phyloP scores from a whole-genome alignment of 37 sponge, comb jelly and placozoan species.

The Lycopodina hypogea region DNA sequence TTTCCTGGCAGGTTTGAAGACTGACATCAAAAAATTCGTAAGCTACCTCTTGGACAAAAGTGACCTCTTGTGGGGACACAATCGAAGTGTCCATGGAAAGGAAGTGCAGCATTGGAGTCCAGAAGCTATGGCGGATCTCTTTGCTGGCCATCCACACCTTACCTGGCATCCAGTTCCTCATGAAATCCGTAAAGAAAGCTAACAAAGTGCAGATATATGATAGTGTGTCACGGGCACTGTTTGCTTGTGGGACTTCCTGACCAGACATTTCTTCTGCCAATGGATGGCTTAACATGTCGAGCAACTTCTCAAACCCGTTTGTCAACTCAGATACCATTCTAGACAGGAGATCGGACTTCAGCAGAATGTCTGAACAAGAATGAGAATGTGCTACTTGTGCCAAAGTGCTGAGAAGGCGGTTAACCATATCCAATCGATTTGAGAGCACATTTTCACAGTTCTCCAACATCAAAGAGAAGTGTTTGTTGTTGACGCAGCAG shows the following conservation, averaged over 20 bases:
- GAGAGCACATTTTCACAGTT: constrained; percentile 16
- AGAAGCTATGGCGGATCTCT: constrained; percentile 5
- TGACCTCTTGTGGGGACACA: background rate
- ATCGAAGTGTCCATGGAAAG: constrained; percentile 6
- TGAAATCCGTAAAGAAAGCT: constrained; percentile 60
- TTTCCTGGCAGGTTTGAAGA: constrained; percentile 14
- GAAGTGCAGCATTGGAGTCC: constrained; percentile 36
- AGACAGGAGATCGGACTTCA: constrained; percentile 18
- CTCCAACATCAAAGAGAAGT: constrained; percentile 27
- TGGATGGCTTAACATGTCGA: background rate
- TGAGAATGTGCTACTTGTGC: constrained; percentile 44
- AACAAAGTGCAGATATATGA: constrained; percentile 12
- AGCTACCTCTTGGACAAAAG: constrained; percentile 45
- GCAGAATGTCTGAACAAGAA: constrained; percentile 16
- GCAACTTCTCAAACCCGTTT: constrained; percentile 9
- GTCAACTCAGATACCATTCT: constrained; percentile 13
- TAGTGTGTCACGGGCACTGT: background rate
- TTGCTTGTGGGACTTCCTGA: background rate
- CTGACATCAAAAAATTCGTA: constrained; percentile 55
- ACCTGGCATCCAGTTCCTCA: constrained; percentile 23
- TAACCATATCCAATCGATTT: background rate
- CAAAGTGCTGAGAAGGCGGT: constrained; percentile 40
- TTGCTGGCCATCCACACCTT: constrained; percentile 39
- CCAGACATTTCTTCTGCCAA: background rate
- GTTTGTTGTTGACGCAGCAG: constrained; percentile 14